phyloP scores from a whole-genome alignment of 2,888 invertebrate species.

The Phlogophora meticulosa region DNA sequence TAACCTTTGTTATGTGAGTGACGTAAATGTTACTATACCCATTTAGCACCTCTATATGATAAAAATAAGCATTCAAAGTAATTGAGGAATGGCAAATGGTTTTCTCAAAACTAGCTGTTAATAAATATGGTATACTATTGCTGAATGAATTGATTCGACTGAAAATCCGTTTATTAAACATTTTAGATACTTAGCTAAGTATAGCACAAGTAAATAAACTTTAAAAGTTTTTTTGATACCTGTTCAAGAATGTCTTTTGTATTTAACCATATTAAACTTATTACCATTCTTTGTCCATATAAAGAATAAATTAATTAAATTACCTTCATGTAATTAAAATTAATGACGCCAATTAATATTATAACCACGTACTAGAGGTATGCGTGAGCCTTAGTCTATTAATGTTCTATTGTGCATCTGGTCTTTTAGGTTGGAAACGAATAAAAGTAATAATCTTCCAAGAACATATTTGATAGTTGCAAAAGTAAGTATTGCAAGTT shows the following conservation, averaged over 20 bases:
- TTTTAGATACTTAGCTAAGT: neutral
- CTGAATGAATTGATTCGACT: conserved; percentile 12
- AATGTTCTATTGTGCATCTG: conserved; percentile 61
- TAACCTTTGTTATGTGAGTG: neutral
- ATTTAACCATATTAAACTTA: conserved; percentile 7
- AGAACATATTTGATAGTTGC: neutral
- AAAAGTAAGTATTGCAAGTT: neutral
- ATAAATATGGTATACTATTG: neutral
- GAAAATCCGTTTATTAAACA: too few relatives aligned
- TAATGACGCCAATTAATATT: conserved; percentile 57
- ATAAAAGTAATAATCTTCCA: conserved; percentile 17
- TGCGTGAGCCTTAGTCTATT: conserved; percentile 28
- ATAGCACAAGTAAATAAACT: neutral
- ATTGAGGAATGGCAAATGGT: neutral
- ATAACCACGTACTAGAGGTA: conserved; percentile 40
- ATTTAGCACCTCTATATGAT: conserved; percentile 11
- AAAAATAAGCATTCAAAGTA: conserved; percentile 3
- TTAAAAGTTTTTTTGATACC: neutral
- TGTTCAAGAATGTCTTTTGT: conserved; percentile 23
- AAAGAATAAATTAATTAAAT: conserved; percentile 45
- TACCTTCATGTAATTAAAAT: conserved; percentile 55
- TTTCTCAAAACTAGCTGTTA: neutral
- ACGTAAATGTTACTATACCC: neutral
- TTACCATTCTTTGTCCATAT: conserved; percentile 44
- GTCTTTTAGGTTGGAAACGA: conserved; percentile 29